phyloP scores from a whole-genome alignment of 2,888 invertebrate species.

The Drosophila demipolita region DNA sequence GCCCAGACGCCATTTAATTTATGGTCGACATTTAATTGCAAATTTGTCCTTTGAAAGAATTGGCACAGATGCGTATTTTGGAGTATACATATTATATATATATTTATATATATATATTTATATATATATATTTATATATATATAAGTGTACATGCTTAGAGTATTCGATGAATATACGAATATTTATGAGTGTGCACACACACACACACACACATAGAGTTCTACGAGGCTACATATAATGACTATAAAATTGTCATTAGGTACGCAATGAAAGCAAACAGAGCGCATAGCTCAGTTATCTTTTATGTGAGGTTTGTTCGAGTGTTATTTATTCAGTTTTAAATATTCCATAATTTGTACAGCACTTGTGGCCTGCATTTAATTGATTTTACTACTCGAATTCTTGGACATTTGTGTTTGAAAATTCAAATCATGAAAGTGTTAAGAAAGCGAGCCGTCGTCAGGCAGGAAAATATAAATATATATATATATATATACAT shows the following conservation, averaged over 20 bases:
- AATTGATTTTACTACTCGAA: conserved; percentile 67
- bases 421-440: conserved; percentile 77
- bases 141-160: background rate
- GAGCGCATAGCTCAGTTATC: conserved; percentile 53
- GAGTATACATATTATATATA: no score
- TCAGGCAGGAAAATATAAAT: conserved; percentile 28
- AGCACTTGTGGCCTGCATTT: conserved; percentile 55
- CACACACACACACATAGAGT: background rate
- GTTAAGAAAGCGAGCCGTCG: conserved; percentile 64
- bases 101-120: background rate
- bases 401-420: conserved; percentile 29
- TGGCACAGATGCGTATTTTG: conserved; percentile 41
- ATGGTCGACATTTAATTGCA: conserved; percentile 71
- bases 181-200: conserved; percentile 1
- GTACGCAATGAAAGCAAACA: conserved; percentile 61
- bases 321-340: conserved; percentile 26
- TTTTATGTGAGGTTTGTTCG: background rate
- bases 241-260: conserved; percentile 74
- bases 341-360: conserved; percentile 55
- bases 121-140: background rate
- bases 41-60: conserved; percentile 61
- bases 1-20: conserved; percentile 65
- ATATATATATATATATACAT: conserved; percentile 14
- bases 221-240: conserved; percentile 52
- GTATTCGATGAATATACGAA: background rate